Base-by-base conservation (phyloP, 2,888 invertebrate genomes). In the Campoplex nolae region DNA sequence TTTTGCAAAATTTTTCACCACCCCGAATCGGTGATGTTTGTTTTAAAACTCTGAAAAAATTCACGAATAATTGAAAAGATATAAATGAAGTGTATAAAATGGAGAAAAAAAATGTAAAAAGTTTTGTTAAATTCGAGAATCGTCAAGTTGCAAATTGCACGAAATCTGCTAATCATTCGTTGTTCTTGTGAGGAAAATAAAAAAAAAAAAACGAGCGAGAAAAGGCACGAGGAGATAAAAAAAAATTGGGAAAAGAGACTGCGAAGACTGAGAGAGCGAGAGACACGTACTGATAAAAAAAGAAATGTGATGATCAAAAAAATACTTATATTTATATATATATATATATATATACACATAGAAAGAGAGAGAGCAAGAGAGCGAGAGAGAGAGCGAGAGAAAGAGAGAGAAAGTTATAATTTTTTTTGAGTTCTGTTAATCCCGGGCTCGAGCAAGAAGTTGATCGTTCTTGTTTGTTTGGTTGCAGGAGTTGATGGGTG, bases 401-500 rank as follows among this genome's bases (percentile, higher is more conserved):
- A 78, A 74, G 23, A 70, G 70, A 80, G 84, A 84, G 56, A 75
- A 42, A n/a, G 8, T 80, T 74, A 56, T 80, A 76, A 80, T 79
- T 80, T 83, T 79, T 67, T 80, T 70, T 16, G 65, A 77, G 88
- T 88, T 65, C 56, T 28, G 75, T 75, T 42, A 58, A 87, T 87
- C 84, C 88, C 89, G 89, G 95, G 83, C 83, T 83, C 70, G 83
- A 95, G 96, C 97, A 97, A 97, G 97, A 97, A 98, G 98, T 97
- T 98, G 97, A 97, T 97, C 45, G 97, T 96, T 96, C 96, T 96
- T 95, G 96, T 95, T 96, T 96, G 96, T 96, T 97, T 97, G 97
- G 97, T 97, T 98, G 97, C 98, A 98, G 98, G 98, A 98, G 96
- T 95, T 96, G 95, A 96, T 97, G 96, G 96, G 97, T 96, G 96